Conservation (phyloP, 1,140 invertebrate species). For the Physella acuta region DNA sequence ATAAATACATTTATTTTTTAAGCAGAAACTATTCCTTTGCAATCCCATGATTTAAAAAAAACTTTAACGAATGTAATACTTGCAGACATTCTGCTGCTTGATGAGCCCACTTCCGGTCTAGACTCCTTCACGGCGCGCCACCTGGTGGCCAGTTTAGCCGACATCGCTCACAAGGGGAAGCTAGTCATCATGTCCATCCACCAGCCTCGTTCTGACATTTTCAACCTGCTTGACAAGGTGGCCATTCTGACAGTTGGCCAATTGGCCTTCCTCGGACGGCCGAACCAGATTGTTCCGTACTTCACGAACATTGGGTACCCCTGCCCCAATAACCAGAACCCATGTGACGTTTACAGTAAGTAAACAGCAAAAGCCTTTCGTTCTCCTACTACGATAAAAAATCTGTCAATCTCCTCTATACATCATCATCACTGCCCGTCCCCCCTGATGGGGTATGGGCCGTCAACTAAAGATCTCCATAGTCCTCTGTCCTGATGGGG, state of each 20-base stretch:
- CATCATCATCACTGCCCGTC: no score
- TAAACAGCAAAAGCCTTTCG: conserved; percentile 11
- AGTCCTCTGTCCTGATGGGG: no score
- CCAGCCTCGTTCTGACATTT: conserved; percentile 46
- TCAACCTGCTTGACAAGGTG: conserved; percentile 38
- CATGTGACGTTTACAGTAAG: conserved; percentile 42
- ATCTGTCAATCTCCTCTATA: no score
- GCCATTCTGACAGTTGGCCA: conserved; percentile 39
- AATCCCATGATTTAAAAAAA: no score
- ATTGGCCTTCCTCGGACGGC: conserved; percentile 37
- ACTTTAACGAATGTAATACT: no score
- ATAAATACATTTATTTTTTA: no score
- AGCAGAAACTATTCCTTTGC: no score
- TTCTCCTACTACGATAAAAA: no score
- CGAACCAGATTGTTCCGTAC: conserved; percentile 36
- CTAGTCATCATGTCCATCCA: conserved; percentile 44
- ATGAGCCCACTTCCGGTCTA: conserved; percentile 46
- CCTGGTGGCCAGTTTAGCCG: conserved; percentile 36
- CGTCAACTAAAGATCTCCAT: no score
- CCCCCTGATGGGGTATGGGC: no score
- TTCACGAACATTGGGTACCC: conserved; percentile 39
- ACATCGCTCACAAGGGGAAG: conserved; percentile 37
- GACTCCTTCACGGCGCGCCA: conserved; percentile 45
- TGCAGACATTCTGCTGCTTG: conserved; percentile 42
- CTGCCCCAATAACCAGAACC: conserved; percentile 42